Percentiles rank a stretch among this genome's conserved stretches.
phyloP scores from a whole-genome alignment of 2,888 invertebrate genomes.

The Callimorpha dominula region DNA sequence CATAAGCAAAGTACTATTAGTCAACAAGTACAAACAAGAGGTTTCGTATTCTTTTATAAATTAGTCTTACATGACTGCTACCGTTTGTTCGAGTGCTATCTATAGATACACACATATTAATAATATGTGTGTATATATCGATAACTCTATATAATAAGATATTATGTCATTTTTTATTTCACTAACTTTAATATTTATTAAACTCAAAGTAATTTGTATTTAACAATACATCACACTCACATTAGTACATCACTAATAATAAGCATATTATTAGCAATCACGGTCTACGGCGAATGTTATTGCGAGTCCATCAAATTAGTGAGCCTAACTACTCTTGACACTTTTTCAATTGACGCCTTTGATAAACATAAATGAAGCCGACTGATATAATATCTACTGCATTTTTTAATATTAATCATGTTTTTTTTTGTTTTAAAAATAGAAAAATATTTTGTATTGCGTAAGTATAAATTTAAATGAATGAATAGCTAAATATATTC shows the following conservation, averaged over 20 bases:
- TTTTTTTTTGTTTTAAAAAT: slow-evolving; percentile 34
- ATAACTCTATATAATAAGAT: too few species aligned
- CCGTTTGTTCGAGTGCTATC: too few species aligned
- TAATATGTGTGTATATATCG: too few species aligned
- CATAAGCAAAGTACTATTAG: neutral
- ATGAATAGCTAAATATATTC: slow-evolving; percentile 14
- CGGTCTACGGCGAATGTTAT: slow-evolving; percentile 64
- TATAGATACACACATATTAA: too few species aligned
- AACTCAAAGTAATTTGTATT: slow-evolving; percentile 35
- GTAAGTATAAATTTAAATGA: slow-evolving; percentile 9
- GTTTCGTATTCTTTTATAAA: neutral
- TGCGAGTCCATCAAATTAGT: slow-evolving; percentile 67
- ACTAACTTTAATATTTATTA: slow-evolving; percentile 5
- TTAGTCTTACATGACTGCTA: too few species aligned
- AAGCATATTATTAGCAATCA: slow-evolving; percentile 80
- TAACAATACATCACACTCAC: slow-evolving; percentile 20
- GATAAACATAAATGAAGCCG: slow-evolving; percentile 62
- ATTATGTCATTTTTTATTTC: neutral
- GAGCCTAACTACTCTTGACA: slow-evolving; percentile 72
- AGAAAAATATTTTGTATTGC: slow-evolving; percentile 1
- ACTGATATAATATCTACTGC: slow-evolving; percentile 20
- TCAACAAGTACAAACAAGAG: too few species aligned
- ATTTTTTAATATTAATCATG: slow-evolving; percentile 46
- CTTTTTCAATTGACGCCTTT: slow-evolving; percentile 60
- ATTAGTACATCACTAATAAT: slow-evolving; percentile 64